Base-by-base conservation (phyloP, 2,888 invertebrate genomes). In the Thymelicus acteon region DNA sequence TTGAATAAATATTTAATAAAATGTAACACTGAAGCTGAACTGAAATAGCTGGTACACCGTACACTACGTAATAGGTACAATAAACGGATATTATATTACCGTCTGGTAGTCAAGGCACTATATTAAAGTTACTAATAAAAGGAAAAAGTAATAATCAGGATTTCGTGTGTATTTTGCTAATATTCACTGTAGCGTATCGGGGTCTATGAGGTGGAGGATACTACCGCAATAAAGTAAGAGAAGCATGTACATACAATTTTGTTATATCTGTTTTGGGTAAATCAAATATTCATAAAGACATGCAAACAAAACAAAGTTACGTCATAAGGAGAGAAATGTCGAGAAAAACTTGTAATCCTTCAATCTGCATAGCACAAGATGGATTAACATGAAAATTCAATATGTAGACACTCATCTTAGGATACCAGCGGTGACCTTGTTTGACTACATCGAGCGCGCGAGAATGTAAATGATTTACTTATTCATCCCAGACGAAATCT, bases 321-420 rank as follows among this genome's bases (percentile, higher is more conserved):
- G 31, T 63, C 69, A 49, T 69, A 69, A 8, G 62, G 39, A 70
- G 40, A 70, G 69, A 57, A 31, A 57, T 10, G 57, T 57, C 31
- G 31, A 57, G 57, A 70, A 64, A 63, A 70, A 64, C 40, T 69
- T 57, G 57, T 69, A 69, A 69, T 68, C 69, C 63, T 57, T 58
- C 69, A 69, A 69, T 69, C 58, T 69, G 69, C 58, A n/a, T n/a
- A 58, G 69, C 58, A 49, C 31, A 57, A 63, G 39, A 31, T 24
- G 62, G 58, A 69, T 69, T 69, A 69, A 57, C 24, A 69, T 69
- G 47, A 48, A 58, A 62, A 58, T 69, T 58, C 57, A 44, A 47
- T 52, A 39, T 52, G 52, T n/a, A 67, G 54, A 67, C 37, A 67
- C 44, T 61, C 54, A 47, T 68, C 57, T 57, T 57, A 8, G 54